Evolutionary conservation across 1,140 invertebrate species (phyloP), one percentile per base, ranked within the genome.

Genomic region (Pachypsylla venusta): DNA sequence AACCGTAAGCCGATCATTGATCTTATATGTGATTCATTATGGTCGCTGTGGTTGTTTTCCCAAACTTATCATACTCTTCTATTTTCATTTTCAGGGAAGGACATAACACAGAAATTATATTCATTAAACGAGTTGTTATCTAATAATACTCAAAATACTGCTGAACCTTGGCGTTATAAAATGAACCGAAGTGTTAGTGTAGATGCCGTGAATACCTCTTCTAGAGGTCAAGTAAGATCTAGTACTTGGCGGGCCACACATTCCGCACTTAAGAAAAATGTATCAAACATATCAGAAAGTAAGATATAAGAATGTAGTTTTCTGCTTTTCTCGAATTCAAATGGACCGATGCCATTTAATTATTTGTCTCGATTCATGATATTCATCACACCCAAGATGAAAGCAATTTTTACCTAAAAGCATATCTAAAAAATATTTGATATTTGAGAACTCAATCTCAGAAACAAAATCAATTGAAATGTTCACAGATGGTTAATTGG

Each of bases 91-190:
- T 24, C 65, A 83, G 81, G 82, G 35, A 88, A 89, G 71, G 87
- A 91, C 68, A 87, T 91, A 66, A 89, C 86, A 1, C 81, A 85
- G 64, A 89, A 91, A 71, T 71, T 89, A 62, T 89, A 89, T 68
- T 85, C 84, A 35, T 75, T 87, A 56, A 87, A 86, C 68, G 85
- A 89, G 67, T 79, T 81, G 61, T 70, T 81, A 53, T 77, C 76
- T 4, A 71, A 75, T 20, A 71, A 63, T 10, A 70, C 66, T 2
- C 72, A 75, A 26, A 66, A 69, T 22, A 73, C 74, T 24, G 69
- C 70, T 3, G 69, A 73, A 24, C 70, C 70, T 57, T 74, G 70
- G 71, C 67, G 73, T 13, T 74, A 74, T 59, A 66, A 71, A 3
- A 73, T 82, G 58, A 77, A 78, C 53, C 75, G 84, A 19, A 84